A percentile compares a stretch with the other conserved stretches of the same genome.
These are phyloP conservation scores for Spilarctia lutea DNA, from an alignment of 2,888 invertebrate genomes.

Conservation along the genomic window DNA sequence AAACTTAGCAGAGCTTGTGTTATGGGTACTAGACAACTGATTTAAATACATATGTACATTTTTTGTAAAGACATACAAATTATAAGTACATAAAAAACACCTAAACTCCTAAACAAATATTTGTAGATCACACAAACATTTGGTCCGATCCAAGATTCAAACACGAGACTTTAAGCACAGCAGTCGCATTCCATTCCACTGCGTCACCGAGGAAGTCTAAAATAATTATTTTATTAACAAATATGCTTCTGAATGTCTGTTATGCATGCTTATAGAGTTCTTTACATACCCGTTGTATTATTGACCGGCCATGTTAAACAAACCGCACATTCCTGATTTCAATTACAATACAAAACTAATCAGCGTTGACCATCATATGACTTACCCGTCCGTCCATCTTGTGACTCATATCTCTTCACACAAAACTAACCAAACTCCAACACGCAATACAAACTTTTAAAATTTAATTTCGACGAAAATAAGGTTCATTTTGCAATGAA, in stretches of 20 bases:
- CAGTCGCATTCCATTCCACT: no score
- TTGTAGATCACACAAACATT: no score
- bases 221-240: no score
- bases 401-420: conserved; percentile 38
- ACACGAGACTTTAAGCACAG: no score
- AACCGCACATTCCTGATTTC: conserved; percentile 15
- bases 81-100: no score
- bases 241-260: background rate
- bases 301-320: background rate
- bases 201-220: no score
- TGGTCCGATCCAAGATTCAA: no score
- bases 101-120: no score
- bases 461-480: rapidly evolving
- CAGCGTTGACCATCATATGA: conserved; percentile 45
- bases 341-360: conserved; percentile 40
- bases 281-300: background rate
- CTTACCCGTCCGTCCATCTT: conserved; percentile 43
- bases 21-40: no score
- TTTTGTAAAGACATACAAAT: no score
- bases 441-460: background rate
- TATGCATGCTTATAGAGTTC: background rate
- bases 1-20: no score
- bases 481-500: conserved; percentile 11
- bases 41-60: no score
- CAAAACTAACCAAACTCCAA: conserved; percentile 15